Evolutionary conservation across 2,113 vertebrate genomes (phyloP), one percentile per base, ranked within the genome.

Genomic region (Mugil cephalus): DNA sequence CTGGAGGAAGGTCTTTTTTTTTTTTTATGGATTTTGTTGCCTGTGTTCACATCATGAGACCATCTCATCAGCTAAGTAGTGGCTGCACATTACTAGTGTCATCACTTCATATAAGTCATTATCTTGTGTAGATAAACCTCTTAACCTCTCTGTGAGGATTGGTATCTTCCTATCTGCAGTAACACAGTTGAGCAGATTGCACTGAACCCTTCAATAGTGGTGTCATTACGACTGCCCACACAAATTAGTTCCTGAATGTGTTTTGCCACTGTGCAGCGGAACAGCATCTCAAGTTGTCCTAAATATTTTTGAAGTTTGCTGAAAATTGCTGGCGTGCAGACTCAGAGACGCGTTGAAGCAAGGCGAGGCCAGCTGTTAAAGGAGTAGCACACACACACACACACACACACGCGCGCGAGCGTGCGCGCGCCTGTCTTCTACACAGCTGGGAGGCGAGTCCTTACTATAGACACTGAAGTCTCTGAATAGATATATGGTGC

Each of bases 361-460:
- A 59, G 30, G 35, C 72, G n/a, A 62, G 5, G 46, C 74, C 83
- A 86, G 84, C 76, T 88, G 84, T 59, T 84, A 34, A 46, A 74
- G 74, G 47, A 59, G 64, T 18, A 70, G 24, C 24, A 58, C 12
- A 63, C 19, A 63, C 4, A 48, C 58, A 56, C n/a, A n/a, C n/a
- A n/a, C n/a, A n/a, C n/a, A n/a, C n/a, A n/a, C n/a, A n/a, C n/a
- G n/a, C n/a, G n/a, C n/a, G n/a, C n/a, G n/a, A n/a, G n/a, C n/a
- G n/a, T n/a, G n/a, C n/a, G n/a, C n/a, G n/a, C 0, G 1, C 42
- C 14, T 46, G 45, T 77, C 56, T 46, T 15, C 48, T 50, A 24
- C 47, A 58, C 56, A 69, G 53, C 42, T 15, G 2, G 30, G 43
- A 69, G 7, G 4, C 13, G 62, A 77, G 11, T 34, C 55, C 36